Conservation (phyloP, 2,888 invertebrate species). For the Pyrrhosoma nymphula region DNA sequence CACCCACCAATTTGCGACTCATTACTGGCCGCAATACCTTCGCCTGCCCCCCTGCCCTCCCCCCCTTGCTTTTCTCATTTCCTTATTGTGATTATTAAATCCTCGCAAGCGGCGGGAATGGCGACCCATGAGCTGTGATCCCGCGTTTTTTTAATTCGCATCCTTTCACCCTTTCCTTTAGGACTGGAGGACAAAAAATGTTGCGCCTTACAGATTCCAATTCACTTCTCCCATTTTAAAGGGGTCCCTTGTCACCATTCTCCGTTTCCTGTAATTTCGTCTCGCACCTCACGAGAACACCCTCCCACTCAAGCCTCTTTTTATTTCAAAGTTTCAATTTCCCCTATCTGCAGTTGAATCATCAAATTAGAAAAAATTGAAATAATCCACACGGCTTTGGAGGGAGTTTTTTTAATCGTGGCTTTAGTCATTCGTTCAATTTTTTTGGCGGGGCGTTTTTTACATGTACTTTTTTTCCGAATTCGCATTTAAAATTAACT, state of each 20-base stretch:
- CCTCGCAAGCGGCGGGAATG: background rate
- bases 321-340: background rate
- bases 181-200: background rate
- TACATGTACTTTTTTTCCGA: too few species aligned
- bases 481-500: too few species aligned
- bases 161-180: background rate
- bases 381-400: too few species aligned
- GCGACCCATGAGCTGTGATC: background rate
- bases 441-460: too few species aligned
- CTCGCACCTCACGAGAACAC: background rate
- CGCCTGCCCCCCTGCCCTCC: background rate
- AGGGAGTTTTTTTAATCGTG: too few species aligned
- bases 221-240: background rate
- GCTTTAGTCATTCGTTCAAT: too few species aligned
- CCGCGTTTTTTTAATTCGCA: background rate
- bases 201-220: background rate
- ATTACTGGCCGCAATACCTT: slow-evolving; percentile 16
- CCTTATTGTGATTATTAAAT: slow-evolving; percentile 31
- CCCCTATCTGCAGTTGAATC: background rate
- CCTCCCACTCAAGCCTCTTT: background rate
- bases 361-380: too few species aligned
- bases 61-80: slow-evolving; percentile 9
- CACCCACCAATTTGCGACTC: slow-evolving; percentile 20
- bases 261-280: background rate
- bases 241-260: background rate